phyloP scores from a whole-genome alignment of 2,797 vertebrate genomes.

The Cossypha polioptera region DNA sequence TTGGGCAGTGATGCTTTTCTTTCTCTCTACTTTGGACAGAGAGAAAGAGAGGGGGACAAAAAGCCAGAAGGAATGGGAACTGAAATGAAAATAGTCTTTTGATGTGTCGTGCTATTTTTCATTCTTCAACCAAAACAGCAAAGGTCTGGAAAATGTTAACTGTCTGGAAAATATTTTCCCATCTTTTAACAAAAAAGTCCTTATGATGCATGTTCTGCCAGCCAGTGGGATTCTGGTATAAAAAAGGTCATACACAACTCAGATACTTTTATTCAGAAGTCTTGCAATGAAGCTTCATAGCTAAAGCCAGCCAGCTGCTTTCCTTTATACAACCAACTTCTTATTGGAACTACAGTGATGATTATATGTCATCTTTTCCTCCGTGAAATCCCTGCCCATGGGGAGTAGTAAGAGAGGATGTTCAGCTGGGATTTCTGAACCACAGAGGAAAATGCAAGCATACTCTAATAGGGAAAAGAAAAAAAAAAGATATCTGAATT shows the following conservation, averaged over 20 bases:
- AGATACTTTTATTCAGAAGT: background rate
- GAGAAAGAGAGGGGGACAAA: background rate
- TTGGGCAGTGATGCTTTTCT: background rate
- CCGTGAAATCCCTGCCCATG: background rate
- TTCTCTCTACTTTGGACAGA: background rate
- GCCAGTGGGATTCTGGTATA: background rate
- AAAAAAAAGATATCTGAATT: background rate
- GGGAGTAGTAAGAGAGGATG: background rate
- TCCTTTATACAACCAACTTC: background rate
- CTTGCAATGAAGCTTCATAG: background rate
- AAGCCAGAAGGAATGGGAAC: background rate
- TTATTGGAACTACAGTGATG: background rate
- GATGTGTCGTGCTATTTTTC: background rate
- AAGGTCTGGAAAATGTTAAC: slow-evolving; percentile 36
- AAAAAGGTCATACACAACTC: background rate
- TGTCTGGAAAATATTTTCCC: slow-evolving; percentile 21
- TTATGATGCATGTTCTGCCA: slow-evolving; percentile 13
- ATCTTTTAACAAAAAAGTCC: background rate
- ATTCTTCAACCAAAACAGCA: slow-evolving; percentile 31
- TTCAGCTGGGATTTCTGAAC: background rate
- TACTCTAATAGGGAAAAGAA: background rate
- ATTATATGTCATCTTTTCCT: background rate
- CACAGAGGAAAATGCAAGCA: background rate
- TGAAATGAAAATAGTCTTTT: background rate
- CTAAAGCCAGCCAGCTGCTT: background rate